These are phyloP conservation scores for Dryobota labecula DNA, from an alignment of 2,888 invertebrate genomes.

Conservation along the genomic window DNA sequence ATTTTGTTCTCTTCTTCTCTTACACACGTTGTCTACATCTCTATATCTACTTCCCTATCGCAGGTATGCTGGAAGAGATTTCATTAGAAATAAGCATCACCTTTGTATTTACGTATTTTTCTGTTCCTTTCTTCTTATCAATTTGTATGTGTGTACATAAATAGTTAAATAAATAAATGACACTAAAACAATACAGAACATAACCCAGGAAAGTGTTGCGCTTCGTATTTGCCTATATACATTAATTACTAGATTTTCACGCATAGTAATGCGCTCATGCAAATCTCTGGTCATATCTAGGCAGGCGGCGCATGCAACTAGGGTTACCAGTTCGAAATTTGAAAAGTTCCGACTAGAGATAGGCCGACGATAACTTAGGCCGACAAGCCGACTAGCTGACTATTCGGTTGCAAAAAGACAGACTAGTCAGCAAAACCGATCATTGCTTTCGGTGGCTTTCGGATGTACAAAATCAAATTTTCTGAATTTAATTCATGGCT, in stretches of 20 bases:
- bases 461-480: background rate
- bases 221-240: constrained; percentile 67
- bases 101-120: too few species aligned
- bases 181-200: constrained; percentile 21
- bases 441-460: background rate
- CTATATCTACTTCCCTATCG: too few species aligned
- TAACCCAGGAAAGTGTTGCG: constrained; percentile 60
- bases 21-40: too few species aligned
- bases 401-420: too few species aligned
- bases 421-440: background rate
- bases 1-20: too few species aligned
- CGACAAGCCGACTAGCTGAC: too few species aligned
- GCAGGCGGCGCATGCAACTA: constrained; percentile 71
- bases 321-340: constrained; percentile 29
- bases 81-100: too few species aligned
- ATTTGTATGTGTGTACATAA: too few species aligned
- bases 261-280: constrained; percentile 63
- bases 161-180: too few species aligned
- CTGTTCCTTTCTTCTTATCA: too few species aligned
- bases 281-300: constrained; percentile 64
- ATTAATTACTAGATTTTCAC: constrained; percentile 71
- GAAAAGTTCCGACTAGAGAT: background rate
- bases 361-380: background rate
- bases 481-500: background rate
- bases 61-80: too few species aligned